Base-by-base conservation (phyloP, 2,888 invertebrate species). In the Polymixis flavicincta region DNA sequence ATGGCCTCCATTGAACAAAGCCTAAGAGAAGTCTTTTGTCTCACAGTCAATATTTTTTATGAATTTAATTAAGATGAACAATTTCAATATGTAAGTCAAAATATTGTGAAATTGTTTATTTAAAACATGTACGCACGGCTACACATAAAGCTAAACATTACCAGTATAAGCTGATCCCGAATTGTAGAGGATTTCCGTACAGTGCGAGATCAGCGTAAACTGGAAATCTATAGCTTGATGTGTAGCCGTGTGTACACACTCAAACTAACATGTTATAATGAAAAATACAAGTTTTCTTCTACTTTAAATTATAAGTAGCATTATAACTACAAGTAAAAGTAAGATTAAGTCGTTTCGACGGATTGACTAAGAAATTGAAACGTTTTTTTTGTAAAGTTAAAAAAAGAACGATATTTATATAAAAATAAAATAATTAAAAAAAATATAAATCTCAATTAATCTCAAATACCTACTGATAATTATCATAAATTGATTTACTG, bases 1-100 rank as follows among this genome's bases (percentile, higher is more conserved):
- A 11, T 50, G 55, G 19, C 17, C 14, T 74, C 50, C n/a, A 14
- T 0, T 3, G 28, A 74, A 74, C 14, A 74, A 54, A 73, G 54
- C 9, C 32, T 13, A 45, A 54, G 14, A 57, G 3, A 37, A 50
- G n/a, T 55, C 19, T 63, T 48, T 48, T 42, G n/a, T n/a, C 14
- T 7, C 11, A 14, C 9, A 17, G 19, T 50, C 48, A 55, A 74
- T 57, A 74, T 57, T 74, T 64, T 64, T 42, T 25, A 25, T 25
- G 42, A 52, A 32, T 57, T 50, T 5, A 42, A 42, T n/a, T 3
- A 42, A 50, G 28, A 50, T 1, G 28, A 59, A n/a, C 8, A 50
- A 50, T 64, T 59, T 52, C 25, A 59, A 19, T 37, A 25, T n/a
- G 11, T 8, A 32, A 48, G 48, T n/a, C 48, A 14, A 42, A 74